Evolutionary conservation across 2,797 vertebrate genomes (phyloP), one percentile per base, ranked within the genome.

Genomic region (Sardinella longiceps): DNA sequence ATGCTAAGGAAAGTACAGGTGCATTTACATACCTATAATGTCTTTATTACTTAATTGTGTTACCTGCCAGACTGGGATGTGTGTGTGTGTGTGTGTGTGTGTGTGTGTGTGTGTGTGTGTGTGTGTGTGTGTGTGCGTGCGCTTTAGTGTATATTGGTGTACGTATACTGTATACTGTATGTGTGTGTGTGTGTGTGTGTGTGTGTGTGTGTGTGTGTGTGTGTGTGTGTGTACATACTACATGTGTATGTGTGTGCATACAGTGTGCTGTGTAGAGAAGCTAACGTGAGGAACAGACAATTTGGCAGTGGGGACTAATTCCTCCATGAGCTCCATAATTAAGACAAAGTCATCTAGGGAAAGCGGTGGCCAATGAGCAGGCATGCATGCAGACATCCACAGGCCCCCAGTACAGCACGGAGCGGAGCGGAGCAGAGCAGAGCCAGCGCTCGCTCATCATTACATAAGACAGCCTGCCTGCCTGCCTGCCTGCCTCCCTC

Each of bases 131-230:
- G n/a, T n/a, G n/a, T n/a, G n/a, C n/a, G n/a, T n/a, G n/a, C n/a
- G 58, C 43, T 43, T 43, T 43, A 43, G 43, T 43, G 56, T n/a
- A n/a, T n/a, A n/a, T n/a, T n/a, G n/a, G n/a, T n/a, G n/a, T n/a
- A n/a, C n/a, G n/a, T n/a, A n/a, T n/a, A n/a, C n/a, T n/a, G n/a
- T n/a, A n/a, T n/a, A n/a, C n/a, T n/a, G n/a, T n/a, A n/a, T 60
- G 56, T 60, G 56, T 60, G 56, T 60, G 53, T 56, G 53, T 56
- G 53, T 56, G 56, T 60, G 56, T 60, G 56, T 60, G 56, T 60
- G 23, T 60, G n/a, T n/a, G n/a, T 63, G 58, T 28, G 56, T 60
- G 56, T 60, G 56, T 60, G 56, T 60, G 53, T 56, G 53, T 56
- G 53, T 56, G 56, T 60, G 56, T 60, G 56, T 60, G 56, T 60